These are phyloP conservation scores for Hofmannophila pseudospretella DNA, from an alignment of 2,888 invertebrate species.

Conservation along the genomic window DNA sequence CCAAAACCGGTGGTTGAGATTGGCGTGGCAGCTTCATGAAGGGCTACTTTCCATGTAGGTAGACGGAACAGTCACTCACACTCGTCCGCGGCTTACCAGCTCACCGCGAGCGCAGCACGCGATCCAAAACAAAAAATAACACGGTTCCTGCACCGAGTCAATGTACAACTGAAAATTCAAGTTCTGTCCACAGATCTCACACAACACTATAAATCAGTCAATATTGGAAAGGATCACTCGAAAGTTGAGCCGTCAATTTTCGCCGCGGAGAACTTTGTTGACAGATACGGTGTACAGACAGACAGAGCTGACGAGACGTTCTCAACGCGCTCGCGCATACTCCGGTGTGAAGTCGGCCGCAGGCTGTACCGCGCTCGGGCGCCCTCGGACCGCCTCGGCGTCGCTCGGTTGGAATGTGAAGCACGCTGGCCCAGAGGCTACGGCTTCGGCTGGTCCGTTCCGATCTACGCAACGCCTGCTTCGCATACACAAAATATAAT, in stretches of 20 bases:
- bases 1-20: conserved; percentile 48
- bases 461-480: conserved; percentile 58
- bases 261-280: conserved; percentile 69
- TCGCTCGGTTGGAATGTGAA: conserved; percentile 62
- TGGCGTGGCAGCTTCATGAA: conserved; percentile 54
- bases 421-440: conserved; percentile 59
- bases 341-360: conserved; percentile 75
- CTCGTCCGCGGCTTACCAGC: conserved; percentile 57
- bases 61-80: conserved; percentile 72
- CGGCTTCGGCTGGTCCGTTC: conserved; percentile 39
- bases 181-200: conserved; percentile 50
- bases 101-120: conserved; percentile 66
- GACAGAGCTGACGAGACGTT: conserved; percentile 55
- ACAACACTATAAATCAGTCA: conserved; percentile 61
- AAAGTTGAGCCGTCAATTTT: conserved; percentile 55
- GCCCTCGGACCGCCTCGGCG: conserved; percentile 48
- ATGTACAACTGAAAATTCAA: conserved; percentile 40
- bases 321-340: conserved; percentile 74
- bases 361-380: conserved; percentile 39
- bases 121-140: conserved; percentile 73
- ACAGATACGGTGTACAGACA: conserved; percentile 59
- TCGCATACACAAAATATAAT: conserved; percentile 71
- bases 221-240: conserved; percentile 55
- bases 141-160: conserved; percentile 67
- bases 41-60: conserved; percentile 66